Conservation (phyloP, 2,797 vertebrate species). For the Vespertilio murinus region DNA sequence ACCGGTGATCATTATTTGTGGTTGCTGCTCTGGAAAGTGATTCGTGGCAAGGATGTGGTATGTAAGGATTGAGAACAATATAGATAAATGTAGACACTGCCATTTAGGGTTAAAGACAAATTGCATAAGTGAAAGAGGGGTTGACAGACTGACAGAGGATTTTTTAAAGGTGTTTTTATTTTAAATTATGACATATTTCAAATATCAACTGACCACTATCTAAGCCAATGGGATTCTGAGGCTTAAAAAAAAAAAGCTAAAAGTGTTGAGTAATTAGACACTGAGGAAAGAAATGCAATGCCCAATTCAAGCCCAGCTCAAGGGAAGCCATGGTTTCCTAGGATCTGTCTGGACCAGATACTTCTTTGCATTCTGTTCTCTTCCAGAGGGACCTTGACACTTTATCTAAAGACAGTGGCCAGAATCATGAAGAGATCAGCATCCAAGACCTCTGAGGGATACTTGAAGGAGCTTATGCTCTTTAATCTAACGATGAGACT, state of each 20-base stretch:
- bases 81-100: not conserved
- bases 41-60: not conserved
- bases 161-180: constrained; percentile 32
- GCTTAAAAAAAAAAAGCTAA: not conserved
- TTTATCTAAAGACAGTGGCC: not conserved
- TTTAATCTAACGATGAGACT: not conserved
- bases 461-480: not conserved
- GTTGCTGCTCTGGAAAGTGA: not conserved
- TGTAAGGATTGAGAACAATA: not conserved
- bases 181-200: constrained; percentile 44
- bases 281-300: not conserved
- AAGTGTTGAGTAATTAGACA: not conserved
- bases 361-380: not conserved
- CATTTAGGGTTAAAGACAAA: constrained; percentile 11
- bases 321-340: not conserved
- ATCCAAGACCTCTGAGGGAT: not conserved
- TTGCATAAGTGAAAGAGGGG: not conserved
- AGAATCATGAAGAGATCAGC: not conserved
- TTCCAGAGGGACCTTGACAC: not conserved
- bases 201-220: constrained; percentile 2
- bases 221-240: not conserved
- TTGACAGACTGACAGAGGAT: not conserved
- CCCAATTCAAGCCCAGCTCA: not conserved
- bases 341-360: not conserved
- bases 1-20: not conserved